phyloP scores from a whole-genome alignment of 2,888 invertebrate species.

The Cerceris rybyensis region DNA sequence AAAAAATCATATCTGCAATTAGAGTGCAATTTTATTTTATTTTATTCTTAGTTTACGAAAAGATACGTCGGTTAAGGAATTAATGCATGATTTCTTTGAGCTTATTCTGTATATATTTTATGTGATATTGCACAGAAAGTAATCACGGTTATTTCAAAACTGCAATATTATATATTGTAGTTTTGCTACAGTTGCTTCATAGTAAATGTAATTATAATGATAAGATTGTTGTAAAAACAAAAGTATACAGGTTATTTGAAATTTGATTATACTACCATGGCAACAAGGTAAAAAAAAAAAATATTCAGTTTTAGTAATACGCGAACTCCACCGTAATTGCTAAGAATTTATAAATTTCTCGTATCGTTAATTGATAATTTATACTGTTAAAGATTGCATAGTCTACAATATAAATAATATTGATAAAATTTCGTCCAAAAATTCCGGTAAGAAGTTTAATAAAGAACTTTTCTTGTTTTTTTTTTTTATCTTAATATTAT shows the following conservation, averaged over 20 bases:
- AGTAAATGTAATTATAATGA: slow-evolving; percentile 53
- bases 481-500: slow-evolving; percentile 15
- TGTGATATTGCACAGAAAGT: slow-evolving; percentile 42
- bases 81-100: slow-evolving; percentile 50
- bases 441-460: slow-evolving; percentile 11
- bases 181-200: slow-evolving; percentile 52
- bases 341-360: slow-evolving; percentile 19
- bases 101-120: slow-evolving; percentile 57
- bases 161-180: slow-evolving; percentile 40
- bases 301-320: slow-evolving; percentile 13
- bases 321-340: slow-evolving; percentile 19
- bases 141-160: slow-evolving; percentile 43
- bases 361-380: slow-evolving; percentile 20
- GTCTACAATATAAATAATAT: slow-evolving; percentile 23
- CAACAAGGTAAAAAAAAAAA: slow-evolving; percentile 27
- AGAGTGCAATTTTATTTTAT: slow-evolving; percentile 45
- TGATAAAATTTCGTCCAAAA: slow-evolving; percentile 39
- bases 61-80: slow-evolving; percentile 27
- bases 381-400: slow-evolving; percentile 17
- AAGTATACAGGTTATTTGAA: slow-evolving; percentile 27
- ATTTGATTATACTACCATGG: slow-evolving; percentile 37
- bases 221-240: slow-evolving; percentile 41
- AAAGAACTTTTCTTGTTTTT: slow-evolving; percentile 26
- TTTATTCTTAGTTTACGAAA: slow-evolving; percentile 9
- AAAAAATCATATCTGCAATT: slow-evolving; percentile 24